phyloP scores from a whole-genome alignment of 30 jellyfish, hydroid and myxozoan species.

The Cassiopea andromeda region DNA sequence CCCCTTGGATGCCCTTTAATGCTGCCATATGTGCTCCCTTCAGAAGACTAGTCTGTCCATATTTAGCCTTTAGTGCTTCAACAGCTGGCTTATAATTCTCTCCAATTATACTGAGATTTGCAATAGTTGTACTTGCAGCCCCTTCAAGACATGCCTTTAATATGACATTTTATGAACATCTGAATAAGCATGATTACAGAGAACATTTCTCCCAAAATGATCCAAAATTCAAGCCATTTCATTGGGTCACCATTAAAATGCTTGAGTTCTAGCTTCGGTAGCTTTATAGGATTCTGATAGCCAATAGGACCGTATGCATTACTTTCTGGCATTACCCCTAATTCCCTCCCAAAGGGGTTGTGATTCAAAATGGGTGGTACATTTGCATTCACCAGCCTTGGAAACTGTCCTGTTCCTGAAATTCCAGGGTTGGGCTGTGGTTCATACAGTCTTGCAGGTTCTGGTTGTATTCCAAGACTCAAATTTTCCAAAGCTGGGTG shows the following conservation, averaged over 20 bases:
- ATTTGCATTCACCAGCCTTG: background rate
- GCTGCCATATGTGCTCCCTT: slow-evolving; percentile 43
- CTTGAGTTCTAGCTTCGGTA: slow-evolving; percentile 37
- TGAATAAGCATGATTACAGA: slow-evolving; percentile 16
- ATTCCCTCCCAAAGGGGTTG: slow-evolving; percentile 14
- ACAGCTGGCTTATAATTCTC: slow-evolving; percentile 43
- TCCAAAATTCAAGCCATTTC: slow-evolving; percentile 60
- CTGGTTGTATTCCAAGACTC: background rate
- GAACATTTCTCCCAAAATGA: slow-evolving; percentile 27
- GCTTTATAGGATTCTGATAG: background rate
- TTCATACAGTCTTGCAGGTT: background rate
- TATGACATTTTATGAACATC: slow-evolving; percentile 44
- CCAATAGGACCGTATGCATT: background rate
- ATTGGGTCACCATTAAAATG: slow-evolving; percentile 56
- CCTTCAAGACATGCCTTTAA: slow-evolving; percentile 55
- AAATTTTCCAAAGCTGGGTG: background rate
- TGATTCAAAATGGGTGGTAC: background rate
- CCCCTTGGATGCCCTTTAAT: slow-evolving; percentile 7
- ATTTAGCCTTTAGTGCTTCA: slow-evolving; percentile 9
- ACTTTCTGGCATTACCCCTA: background rate
- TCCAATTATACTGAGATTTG: slow-evolving; percentile 19
- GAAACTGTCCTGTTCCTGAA: background rate
- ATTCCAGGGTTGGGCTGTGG: background rate
- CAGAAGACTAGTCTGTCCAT: slow-evolving; percentile 20
- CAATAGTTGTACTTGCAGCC: slow-evolving; percentile 51